Evolutionary conservation across 2,888 invertebrate species (phyloP), one percentile per base, ranked within the genome.

Genomic region (Ryuthela nishihirai): DNA sequence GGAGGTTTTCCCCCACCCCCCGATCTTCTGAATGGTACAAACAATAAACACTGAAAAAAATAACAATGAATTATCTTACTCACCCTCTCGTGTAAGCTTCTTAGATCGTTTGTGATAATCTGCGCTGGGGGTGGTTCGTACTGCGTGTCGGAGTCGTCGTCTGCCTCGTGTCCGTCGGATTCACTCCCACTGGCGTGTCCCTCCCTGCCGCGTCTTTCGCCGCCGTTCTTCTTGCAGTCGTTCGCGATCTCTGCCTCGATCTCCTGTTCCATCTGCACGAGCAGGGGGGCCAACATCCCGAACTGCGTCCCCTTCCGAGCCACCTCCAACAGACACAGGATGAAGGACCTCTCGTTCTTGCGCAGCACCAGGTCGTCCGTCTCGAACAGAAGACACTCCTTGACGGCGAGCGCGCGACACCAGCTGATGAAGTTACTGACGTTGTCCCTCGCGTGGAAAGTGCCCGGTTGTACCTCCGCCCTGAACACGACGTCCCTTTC

Each of bases 261-360:
- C 78, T 93, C 91, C 66, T 85, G 82, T 74, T 93, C 92, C 87
- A 92, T 88, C 74, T 91, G 91, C 1, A 93, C 89, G 61, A 92
- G 77, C 77, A 92, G 82, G 10, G 92, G 92, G 26, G 91, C 91
- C 59, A 89, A 82, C 89, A 93, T 91, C n/a, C 92, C 87, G 67
- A 78, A 77, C 64, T 74, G 72, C 32, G 93, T 88, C 36, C 94
- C 95, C 65, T 90, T 83, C 69, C 95, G 81, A 10, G 94, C 95
- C 23, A 95, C 90, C 77, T 97, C 95, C 69, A 97, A 78, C 67
- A 97, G 81, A 72, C 95, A 95, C 54, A 97, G 78, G 41, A 97
- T 91, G 56, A 97, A 94, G 76, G 92, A 93, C 73, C 93, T 90
- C 75, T 95, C 95, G 74, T 97, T 95, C 77, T 95, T 95, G 67